Percentiles rank a stretch among this genome's conserved stretches.
Evolutionary conservation across 2,797 vertebrate genomes (phyloP).

Genomic region (Sciurus carolinensis): DNA sequence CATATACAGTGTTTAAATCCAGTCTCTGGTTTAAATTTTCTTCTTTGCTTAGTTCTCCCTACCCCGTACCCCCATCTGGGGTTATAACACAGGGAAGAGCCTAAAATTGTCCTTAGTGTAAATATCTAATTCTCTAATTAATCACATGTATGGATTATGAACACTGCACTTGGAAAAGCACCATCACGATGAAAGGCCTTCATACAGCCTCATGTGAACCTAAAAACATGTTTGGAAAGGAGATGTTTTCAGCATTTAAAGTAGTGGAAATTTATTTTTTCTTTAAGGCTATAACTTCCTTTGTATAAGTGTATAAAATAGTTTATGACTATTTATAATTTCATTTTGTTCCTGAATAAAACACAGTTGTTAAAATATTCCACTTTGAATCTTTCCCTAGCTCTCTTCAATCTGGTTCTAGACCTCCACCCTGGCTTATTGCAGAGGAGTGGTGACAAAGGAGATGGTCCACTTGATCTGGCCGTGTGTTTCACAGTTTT

Average conservation of each 20-base stretch:
- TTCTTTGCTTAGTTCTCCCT: constrained; percentile 27
- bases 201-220: background rate
- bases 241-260: constrained; percentile 55
- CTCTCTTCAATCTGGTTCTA: background rate
- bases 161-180: constrained; percentile 52
- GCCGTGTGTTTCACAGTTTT: constrained; percentile 53
- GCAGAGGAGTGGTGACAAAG: background rate
- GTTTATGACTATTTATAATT: constrained; percentile 60
- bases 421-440: background rate
- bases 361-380: constrained; percentile 36
- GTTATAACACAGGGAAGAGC: constrained; percentile 44
- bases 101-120: constrained; percentile 28
- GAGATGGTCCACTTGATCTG: background rate
- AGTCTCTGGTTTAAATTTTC: constrained; percentile 47
- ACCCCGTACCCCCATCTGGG: background rate
- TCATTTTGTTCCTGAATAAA: constrained; percentile 63
- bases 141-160: constrained; percentile 48
- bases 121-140: constrained; percentile 7
- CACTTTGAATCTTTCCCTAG: constrained; percentile 11
- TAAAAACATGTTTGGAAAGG: constrained; percentile 51
- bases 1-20: constrained; percentile 47
- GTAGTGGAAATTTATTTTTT: background rate
- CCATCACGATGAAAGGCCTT: background rate
- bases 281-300: background rate
- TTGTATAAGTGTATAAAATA: constrained; percentile 22